A percentile compares a stretch with the other conserved stretches of the same genome.
phyloP scores from a whole-genome alignment of 2,113 vertebrate species.

The Halcyon senegalensis region DNA sequence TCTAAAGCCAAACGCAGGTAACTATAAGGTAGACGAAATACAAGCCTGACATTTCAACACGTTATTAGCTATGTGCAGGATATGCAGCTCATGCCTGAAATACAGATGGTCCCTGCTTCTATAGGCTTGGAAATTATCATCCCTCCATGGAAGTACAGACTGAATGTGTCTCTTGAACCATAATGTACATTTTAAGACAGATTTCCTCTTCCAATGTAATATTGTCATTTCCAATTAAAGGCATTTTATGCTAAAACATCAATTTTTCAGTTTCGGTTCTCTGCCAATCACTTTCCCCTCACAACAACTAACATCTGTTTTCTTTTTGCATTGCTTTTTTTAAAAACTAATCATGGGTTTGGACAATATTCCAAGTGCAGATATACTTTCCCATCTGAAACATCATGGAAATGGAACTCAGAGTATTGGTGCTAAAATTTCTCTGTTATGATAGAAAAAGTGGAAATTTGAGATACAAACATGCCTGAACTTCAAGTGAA shows the following conservation, averaged over 20 bases:
- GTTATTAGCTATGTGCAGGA: neutral
- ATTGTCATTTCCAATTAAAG: neutral
- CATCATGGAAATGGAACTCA: neutral
- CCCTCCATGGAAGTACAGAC: neutral
- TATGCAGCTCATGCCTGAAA: neutral
- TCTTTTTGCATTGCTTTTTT: neutral
- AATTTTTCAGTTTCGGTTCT: neutral
- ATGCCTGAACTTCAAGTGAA: neutral
- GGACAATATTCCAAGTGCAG: neutral
- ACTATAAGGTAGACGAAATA: neutral
- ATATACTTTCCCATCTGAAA: constrained; percentile 17
- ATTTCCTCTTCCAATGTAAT: neutral
- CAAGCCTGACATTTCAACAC: neutral
- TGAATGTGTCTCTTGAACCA: neutral
- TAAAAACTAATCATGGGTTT: neutral
- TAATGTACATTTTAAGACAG: neutral
- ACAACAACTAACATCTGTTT: constrained; percentile 32
- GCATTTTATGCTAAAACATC: neutral
- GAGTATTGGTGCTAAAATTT: neutral
- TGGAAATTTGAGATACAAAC: neutral
- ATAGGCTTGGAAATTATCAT: neutral
- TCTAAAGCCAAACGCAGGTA: constrained; percentile 1
- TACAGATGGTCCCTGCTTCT: neutral
- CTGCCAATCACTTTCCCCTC: neutral
- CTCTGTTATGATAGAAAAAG: neutral